Evolutionary conservation across 2,888 invertebrate species (phyloP), one percentile per base, ranked within the genome.

Genomic region (Sicus ferrugineus): DNA sequence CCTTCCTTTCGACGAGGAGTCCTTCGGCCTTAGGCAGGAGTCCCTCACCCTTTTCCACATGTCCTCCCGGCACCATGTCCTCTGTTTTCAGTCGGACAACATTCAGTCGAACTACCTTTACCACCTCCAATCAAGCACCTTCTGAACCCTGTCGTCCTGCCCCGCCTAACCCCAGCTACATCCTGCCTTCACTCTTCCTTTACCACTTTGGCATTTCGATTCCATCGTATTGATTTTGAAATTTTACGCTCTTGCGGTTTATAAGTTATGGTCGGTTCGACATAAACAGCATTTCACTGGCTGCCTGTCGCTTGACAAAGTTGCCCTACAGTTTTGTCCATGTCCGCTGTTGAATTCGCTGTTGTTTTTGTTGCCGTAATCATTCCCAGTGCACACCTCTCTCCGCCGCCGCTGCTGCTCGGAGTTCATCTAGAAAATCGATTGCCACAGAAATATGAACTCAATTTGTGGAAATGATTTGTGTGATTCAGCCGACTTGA

Each of bases 211-310:
- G 26, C 52, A 30, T 50, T 66, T 30, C n/a, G 38, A 14, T 42
- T 54, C 16, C 26, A 23, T n/a, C 26, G 14, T 80, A 79, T 80
- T 80, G 80, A 80, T 79, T 79, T 76, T 79, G 74, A 74, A 76
- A 78, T 76, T 80, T 76, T 76, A 79, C 76, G 75, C 76, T 75
- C 77, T 77, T 77, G 76, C 77, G 80, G 72, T 78, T 80, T 80
- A 77, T 79, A 77, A 78, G 76, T 74, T 77, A 77, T 31, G 23
- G 54, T n/a, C 23, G 23, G 54, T n/a, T n/a, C 19, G 46, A 50
- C 63, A 61, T 61, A 23, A 38, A 61, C 19, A 58, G 66, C 54
- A 42, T 66, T 63, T 68, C 59, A 46, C 66, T 69, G 69, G 65
- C 72, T 67, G 62, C 52, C 31, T 58, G 56, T 58, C 38, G 26